Evolutionary conservation across 2,797 vertebrate species (phyloP).

Genomic region (Helicolenus hilgendorfi): DNA sequence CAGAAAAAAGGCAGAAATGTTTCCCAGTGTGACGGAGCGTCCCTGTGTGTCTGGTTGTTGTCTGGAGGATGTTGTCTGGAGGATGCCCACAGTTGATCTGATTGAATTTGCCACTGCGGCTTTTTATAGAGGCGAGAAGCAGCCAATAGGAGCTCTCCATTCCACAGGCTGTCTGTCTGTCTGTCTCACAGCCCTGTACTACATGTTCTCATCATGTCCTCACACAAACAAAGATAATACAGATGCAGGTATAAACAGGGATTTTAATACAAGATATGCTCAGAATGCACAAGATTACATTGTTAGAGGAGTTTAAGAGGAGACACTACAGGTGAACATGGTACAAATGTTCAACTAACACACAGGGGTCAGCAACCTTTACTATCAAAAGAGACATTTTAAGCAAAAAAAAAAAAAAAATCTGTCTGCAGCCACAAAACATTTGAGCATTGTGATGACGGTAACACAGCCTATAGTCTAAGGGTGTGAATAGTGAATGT

Average conservation of each 20-base stretch:
- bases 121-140: slow-evolving; percentile 79
- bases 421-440: no score
- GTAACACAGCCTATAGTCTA: no score
- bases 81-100: slow-evolving; percentile 82
- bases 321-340: no score
- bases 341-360: no score
- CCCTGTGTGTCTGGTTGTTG: not conserved
- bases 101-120: slow-evolving; percentile 85
- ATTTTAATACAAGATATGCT: not conserved
- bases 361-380: no score
- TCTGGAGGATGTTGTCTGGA: not conserved
- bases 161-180: slow-evolving; percentile 41
- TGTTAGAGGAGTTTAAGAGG: not conserved
- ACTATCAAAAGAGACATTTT: no score
- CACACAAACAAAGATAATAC: slow-evolving; percentile 8
- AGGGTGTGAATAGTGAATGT: no score
- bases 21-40: slow-evolving; percentile 30
- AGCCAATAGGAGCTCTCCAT: slow-evolving; percentile 84
- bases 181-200: slow-evolving; percentile 35
- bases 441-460: no score
- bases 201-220: slow-evolving; percentile 28
- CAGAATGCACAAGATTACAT: not conserved
- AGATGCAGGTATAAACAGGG: not conserved
- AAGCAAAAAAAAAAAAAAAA: no score
- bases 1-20: not conserved